Conservation (phyloP, 92 coral and sea anemone genomes). For the Epizoanthus rinbou region DNA sequence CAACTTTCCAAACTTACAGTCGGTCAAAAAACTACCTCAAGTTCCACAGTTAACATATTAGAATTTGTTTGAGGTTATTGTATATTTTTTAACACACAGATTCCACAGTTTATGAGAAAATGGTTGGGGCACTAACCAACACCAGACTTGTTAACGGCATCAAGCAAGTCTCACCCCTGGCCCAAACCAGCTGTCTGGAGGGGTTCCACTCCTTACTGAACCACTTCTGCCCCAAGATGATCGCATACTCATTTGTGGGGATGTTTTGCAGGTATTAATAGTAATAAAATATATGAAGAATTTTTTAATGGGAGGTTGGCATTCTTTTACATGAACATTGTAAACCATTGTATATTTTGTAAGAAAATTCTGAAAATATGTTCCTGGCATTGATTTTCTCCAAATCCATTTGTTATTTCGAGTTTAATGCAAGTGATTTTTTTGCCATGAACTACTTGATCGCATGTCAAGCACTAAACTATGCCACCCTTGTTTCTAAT, state of each 20-base stretch:
- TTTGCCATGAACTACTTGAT: too few relatives aligned
- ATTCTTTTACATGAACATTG: too few relatives aligned
- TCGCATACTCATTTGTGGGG: conserved; percentile 47
- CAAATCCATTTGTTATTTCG: too few relatives aligned
- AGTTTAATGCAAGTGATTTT: too few relatives aligned
- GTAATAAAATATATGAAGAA: background rate
- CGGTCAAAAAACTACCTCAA: too few relatives aligned
- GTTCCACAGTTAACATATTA: too few relatives aligned
- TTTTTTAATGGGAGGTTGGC: background rate
- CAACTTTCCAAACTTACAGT: too few relatives aligned
- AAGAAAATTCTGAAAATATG: too few relatives aligned
- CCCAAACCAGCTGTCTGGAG: conserved; percentile 53
- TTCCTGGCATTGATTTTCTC: too few relatives aligned
- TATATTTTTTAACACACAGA: conserved; percentile 16
- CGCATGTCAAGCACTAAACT: too few relatives aligned
- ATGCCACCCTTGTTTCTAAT: too few relatives aligned
- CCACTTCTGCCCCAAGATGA: conserved; percentile 51
- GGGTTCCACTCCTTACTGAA: conserved; percentile 54
- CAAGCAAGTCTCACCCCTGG: conserved; percentile 43
- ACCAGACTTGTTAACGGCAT: conserved; percentile 41
- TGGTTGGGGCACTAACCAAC: conserved; percentile 33
- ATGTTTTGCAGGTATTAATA: conserved; percentile 52
- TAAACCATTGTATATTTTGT: too few relatives aligned
- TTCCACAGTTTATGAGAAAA: conserved; percentile 39
- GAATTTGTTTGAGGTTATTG: background rate